Percentiles rank a stretch among this genome's conserved stretches.
phyloP scores from a whole-genome alignment of 2,888 invertebrate species.

The Gandaritis pyraliata region DNA sequence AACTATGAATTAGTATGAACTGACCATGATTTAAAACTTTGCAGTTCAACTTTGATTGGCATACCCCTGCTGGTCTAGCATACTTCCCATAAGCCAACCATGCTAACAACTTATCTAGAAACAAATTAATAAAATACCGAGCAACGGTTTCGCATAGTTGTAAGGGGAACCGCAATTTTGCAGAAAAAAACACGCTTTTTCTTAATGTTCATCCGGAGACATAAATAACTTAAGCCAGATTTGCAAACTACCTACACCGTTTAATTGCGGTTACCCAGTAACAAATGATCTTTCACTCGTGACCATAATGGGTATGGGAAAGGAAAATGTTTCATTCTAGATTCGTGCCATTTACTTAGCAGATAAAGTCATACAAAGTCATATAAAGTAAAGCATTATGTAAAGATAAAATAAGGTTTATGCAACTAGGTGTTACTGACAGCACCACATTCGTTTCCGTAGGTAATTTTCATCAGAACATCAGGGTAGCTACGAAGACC shows the following conservation, averaged over 20 bases:
- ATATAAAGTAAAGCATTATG: conserved; percentile 8
- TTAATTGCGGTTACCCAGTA: conserved; percentile 33
- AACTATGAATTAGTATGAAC: too few species aligned
- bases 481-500: too few species aligned
- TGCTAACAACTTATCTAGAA: conserved; percentile 38
- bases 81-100: conserved; percentile 30
- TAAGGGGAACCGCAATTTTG: conserved; percentile 35
- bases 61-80: conserved; percentile 20
- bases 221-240: conserved; percentile 35
- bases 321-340: conserved; percentile 13
- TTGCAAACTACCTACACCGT: conserved; percentile 31
- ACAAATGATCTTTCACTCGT: conserved; percentile 21
- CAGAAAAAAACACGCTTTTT: conserved; percentile 34
- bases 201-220: conserved; percentile 26
- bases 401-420: background rate
- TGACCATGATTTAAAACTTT: too few species aligned
- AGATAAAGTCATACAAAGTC: conserved; percentile 8
- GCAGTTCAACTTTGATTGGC: too few species aligned
- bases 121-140: conserved; percentile 39
- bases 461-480: background rate
- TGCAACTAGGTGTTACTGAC: background rate
- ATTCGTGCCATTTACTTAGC: conserved; percentile 3
- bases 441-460: conserved; percentile 9
- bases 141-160: conserved; percentile 38
- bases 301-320: conserved; percentile 18